A percentile compares a stretch with the other conserved stretches of the same genome.
Evolutionary conservation across 2,888 invertebrate genomes (phyloP).

Genomic region (Bedellia somnulentella): DNA sequence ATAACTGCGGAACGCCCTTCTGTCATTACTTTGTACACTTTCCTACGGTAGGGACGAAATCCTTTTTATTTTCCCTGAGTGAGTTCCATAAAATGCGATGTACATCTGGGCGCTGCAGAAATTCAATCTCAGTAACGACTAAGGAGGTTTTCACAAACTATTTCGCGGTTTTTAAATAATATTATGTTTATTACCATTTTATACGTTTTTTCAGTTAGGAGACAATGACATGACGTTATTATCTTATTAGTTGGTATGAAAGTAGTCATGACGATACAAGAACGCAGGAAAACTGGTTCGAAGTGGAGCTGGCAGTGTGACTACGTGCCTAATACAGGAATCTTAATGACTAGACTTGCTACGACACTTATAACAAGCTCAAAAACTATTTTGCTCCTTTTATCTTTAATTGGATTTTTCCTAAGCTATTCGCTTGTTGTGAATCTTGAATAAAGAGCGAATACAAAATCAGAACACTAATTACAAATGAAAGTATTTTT

Average conservation of each 20-base stretch:
- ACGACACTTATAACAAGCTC: too few species aligned
- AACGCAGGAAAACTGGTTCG: slow-evolving; percentile 24
- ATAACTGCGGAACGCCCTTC: slow-evolving; percentile 49
- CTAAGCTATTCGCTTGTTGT: too few species aligned
- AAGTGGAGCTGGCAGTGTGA: slow-evolving; percentile 12
- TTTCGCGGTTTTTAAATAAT: slow-evolving; percentile 8
- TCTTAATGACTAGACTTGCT: too few species aligned
- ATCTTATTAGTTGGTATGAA: too few species aligned
- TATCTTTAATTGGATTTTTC: too few species aligned
- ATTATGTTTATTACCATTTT: slow-evolving; percentile 12
- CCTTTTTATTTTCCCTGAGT: slow-evolving; percentile 28
- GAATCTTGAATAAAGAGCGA: too few species aligned
- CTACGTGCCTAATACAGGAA: slow-evolving; percentile 12
- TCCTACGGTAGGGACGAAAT: slow-evolving; percentile 32
- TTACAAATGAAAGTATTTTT: too few species aligned
- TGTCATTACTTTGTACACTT: slow-evolving; percentile 52
- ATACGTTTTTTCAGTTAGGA: too few species aligned
- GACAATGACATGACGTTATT: too few species aligned
- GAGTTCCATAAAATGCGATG: slow-evolving; percentile 27
- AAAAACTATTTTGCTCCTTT: too few species aligned
- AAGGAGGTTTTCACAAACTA: slow-evolving; percentile 17
- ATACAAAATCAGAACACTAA: too few species aligned
- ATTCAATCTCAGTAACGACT: slow-evolving; percentile 10
- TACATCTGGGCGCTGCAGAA: slow-evolving; percentile 11
- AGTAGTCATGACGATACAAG: too few species aligned